Conservation (phyloP, 2,888 invertebrate species). For the Cryptocheilus praepositus region DNA sequence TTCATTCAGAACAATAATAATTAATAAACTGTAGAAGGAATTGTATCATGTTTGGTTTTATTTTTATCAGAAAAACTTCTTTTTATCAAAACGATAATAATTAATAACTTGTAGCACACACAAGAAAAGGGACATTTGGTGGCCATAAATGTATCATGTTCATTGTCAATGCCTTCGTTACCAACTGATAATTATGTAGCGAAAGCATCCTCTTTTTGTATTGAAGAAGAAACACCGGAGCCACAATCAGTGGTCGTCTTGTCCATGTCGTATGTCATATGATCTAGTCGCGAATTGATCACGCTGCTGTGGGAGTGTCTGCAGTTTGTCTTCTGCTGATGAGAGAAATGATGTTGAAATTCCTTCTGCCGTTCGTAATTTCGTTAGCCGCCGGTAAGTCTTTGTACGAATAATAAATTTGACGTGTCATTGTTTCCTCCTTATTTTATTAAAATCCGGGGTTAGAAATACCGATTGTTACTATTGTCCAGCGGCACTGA, state of each 20-base stretch:
- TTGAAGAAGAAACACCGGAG: not conserved
- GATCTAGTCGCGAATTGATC: slow-evolving; percentile 47
- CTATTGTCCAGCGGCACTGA: not conserved
- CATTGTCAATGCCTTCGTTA: not conserved
- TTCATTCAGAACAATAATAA: too few relatives aligned
- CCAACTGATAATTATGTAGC: too few relatives aligned
- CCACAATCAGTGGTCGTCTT: not conserved
- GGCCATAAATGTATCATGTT: too few relatives aligned
- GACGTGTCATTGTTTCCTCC: too few relatives aligned
- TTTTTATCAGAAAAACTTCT: too few relatives aligned
- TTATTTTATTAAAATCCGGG: too few relatives aligned
- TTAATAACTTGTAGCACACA: too few relatives aligned
- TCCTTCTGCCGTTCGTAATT: slow-evolving; percentile 35
- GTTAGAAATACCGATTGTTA: too few relatives aligned
- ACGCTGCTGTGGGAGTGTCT: slow-evolving; percentile 48
- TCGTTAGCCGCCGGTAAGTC: slow-evolving; percentile 48
- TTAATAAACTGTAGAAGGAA: too few relatives aligned
- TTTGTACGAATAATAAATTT: not conserved
- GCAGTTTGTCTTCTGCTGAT: slow-evolving; percentile 31
- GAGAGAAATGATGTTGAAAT: slow-evolving; percentile 48
- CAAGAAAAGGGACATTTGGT: too few relatives aligned
- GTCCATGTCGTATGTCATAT: slow-evolving; percentile 31
- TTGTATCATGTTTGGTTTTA: too few relatives aligned
- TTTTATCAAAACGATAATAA: too few relatives aligned
- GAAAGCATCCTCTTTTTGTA: not conserved